Evolutionary conservation across 2,113 vertebrate species (phyloP).

Genomic region (Zeus faber): DNA sequence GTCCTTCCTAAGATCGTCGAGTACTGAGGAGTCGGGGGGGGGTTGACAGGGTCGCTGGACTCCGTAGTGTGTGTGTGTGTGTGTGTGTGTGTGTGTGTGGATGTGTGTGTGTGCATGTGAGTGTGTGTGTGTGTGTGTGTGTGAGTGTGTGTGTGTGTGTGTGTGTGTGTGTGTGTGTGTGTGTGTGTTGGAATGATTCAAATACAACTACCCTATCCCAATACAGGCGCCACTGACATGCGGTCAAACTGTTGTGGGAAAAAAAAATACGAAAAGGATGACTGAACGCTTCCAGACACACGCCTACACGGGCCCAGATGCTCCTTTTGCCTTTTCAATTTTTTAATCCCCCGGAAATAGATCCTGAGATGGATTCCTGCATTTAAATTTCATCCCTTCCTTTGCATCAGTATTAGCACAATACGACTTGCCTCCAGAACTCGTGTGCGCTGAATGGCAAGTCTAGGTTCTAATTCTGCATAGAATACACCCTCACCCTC

Average conservation of each 20-base stretch:
- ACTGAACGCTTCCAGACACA: not conserved
- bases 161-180: too few relatives aligned
- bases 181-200: too few relatives aligned
- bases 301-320: not conserved
- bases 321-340: slow-evolving; percentile 52
- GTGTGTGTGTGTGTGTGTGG: not conserved
- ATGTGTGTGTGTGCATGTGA: not conserved
- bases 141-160: not conserved
- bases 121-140: not conserved
- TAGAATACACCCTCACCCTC: slow-evolving; percentile 41
- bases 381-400: slow-evolving; percentile 62
- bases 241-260: slow-evolving; percentile 1
- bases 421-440: slow-evolving; percentile 37
- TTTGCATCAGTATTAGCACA: slow-evolving; percentile 61
- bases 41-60: too few relatives aligned
- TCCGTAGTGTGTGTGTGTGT: not conserved
- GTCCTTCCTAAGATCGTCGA: too few relatives aligned
- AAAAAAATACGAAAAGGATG: not conserved
- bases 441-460: slow-evolving; percentile 57
- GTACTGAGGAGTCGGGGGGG: too few relatives aligned
- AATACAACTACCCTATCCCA: too few relatives aligned
- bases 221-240: not conserved
- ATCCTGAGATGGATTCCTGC: slow-evolving; percentile 58
- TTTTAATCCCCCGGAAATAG: slow-evolving; percentile 59
- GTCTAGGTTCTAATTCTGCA: slow-evolving; percentile 51